These are phyloP conservation scores for Ictidomys tridecemlineatus DNA, from an alignment of 2,113 vertebrate genomes.

Conservation along the genomic window DNA sequence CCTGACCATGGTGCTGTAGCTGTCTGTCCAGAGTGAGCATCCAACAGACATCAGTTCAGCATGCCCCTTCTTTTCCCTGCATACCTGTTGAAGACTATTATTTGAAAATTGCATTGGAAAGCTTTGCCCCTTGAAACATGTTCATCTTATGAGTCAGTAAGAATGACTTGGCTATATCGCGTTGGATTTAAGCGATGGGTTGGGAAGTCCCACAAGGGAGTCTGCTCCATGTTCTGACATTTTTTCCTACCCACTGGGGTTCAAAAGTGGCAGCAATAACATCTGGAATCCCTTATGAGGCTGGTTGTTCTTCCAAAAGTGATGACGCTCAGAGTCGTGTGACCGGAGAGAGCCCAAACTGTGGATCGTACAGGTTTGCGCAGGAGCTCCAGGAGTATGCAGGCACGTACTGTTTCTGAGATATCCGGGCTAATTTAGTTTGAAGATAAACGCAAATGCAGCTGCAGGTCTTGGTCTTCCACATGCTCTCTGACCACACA, in stretches of 20 bases:
- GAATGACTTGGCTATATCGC: not conserved
- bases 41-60: not conserved
- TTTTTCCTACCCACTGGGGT: not conserved
- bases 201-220: not conserved
- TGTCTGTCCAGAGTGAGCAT: not conserved
- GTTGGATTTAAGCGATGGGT: not conserved
- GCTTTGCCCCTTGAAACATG: not conserved
- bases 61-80: not conserved
- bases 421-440: not conserved
- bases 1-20: not conserved
- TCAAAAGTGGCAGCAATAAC: not conserved
- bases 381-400: not conserved
- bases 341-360: not conserved
- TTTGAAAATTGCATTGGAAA: slow-evolving; percentile 25
- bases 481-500: not conserved
- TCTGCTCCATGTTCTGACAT: not conserved
- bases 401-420: not conserved
- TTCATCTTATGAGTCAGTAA: not conserved
- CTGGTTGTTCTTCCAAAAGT: not conserved
- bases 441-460: not conserved
- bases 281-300: not conserved
- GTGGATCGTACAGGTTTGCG: not conserved
- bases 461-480: not conserved
- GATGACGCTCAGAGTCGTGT: not conserved
- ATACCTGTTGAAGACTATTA: not conserved